Evolutionary conservation across 2,888 invertebrate species (phyloP).

Genomic region (Pseudococcus viburni): DNA sequence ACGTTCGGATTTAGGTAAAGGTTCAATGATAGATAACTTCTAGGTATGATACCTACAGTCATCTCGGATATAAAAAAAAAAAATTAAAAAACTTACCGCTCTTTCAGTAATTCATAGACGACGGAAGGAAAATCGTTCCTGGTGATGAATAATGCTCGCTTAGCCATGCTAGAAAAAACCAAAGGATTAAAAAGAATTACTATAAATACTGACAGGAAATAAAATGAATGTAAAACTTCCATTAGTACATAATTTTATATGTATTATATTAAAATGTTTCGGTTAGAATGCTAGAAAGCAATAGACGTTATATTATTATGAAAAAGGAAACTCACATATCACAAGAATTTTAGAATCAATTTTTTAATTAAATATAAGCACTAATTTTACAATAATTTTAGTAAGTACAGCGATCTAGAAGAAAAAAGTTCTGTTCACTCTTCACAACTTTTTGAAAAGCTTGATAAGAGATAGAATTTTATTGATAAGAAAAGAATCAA

Average conservation of each 20-base stretch:
- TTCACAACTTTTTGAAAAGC: too few species aligned
- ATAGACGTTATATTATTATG: neutral
- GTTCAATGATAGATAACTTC: neutral
- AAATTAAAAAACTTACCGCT: conserved; percentile 46
- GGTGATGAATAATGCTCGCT: conserved; percentile 58
- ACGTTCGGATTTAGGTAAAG: neutral
- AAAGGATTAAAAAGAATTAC: neutral
- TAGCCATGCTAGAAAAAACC: conserved; percentile 38
- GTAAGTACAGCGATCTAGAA: too few species aligned
- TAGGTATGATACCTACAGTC: too few species aligned
- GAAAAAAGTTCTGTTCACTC: too few species aligned
- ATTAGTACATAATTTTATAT: neutral
- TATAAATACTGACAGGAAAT: neutral
- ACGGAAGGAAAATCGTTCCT: conserved; percentile 40
- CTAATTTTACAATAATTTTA: too few species aligned
- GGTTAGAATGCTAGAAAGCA: neutral
- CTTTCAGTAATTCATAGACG: conserved; percentile 40
- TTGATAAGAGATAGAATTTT: too few species aligned
- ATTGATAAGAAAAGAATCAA: too few species aligned
- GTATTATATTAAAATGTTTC: neutral
- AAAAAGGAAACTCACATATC: neutral
- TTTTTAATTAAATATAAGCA: neutral
- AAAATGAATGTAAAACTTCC: neutral
- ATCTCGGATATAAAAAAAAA: neutral
- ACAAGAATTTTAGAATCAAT: neutral